phyloP scores from a whole-genome alignment of 2,888 invertebrate species.

The Drosophila recens region DNA sequence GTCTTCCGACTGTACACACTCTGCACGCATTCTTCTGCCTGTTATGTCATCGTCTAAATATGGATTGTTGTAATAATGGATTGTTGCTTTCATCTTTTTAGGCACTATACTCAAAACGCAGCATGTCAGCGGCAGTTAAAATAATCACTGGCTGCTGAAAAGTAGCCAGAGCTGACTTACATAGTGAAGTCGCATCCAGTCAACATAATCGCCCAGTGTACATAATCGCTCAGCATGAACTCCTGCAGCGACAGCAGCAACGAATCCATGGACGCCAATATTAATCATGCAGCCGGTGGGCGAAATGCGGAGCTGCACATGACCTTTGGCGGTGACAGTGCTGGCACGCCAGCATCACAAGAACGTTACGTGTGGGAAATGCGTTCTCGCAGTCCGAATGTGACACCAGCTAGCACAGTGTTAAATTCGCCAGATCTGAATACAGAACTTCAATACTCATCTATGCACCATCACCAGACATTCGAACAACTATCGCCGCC shows the following conservation, averaged over 20 bases:
- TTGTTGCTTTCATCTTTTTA: constrained; percentile 11
- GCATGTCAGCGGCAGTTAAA: constrained; percentile 61
- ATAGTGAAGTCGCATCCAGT: constrained; percentile 16
- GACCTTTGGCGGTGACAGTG: constrained; percentile 24
- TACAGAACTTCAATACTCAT: constrained; percentile 80
- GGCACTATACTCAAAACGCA: constrained; percentile 48
- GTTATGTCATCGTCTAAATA: too few relatives aligned
- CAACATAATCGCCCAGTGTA: constrained; percentile 11
- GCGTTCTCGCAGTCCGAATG: constrained; percentile 84
- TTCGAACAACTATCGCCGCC: constrained; percentile 41
- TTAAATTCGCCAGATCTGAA: constrained; percentile 84
- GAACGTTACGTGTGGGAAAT: constrained; percentile 85
- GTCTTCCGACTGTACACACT: too few relatives aligned
- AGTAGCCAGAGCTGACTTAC: constrained; percentile 25
- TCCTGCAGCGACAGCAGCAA: constrained; percentile 71
- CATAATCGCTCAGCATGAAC: constrained; percentile 49
- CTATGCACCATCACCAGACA: constrained; percentile 69
- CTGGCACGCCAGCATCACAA: constrained; percentile 50
- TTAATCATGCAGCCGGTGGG: constrained; percentile 25
- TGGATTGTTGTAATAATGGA: neutral
- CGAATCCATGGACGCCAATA: constrained; percentile 64
- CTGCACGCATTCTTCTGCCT: too few relatives aligned
- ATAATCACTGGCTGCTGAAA: constrained; percentile 53
- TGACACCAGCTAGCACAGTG: constrained; percentile 85
- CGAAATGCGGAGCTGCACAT: constrained; percentile 53